Conservation (phyloP, 2,888 invertebrate genomes). For the Nomada ferruginata region DNA sequence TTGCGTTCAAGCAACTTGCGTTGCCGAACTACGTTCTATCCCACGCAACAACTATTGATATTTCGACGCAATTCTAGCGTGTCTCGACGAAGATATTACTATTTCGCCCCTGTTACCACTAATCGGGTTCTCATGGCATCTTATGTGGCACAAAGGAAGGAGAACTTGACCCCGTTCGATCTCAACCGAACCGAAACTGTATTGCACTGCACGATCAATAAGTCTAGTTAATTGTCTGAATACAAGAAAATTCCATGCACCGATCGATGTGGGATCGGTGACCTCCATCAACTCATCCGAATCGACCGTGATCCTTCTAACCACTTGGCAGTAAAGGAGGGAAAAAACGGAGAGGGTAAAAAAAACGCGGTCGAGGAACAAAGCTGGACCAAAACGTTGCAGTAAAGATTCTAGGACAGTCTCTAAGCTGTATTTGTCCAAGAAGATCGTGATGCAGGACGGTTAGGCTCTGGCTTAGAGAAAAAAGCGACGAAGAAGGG, state of each 20-base stretch:
- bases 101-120: conserved; percentile 42
- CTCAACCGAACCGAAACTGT: conserved; percentile 54
- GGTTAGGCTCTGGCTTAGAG: conserved; percentile 18
- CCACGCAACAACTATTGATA: conserved; percentile 15
- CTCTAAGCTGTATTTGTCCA: conserved; percentile 19
- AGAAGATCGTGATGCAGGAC: conserved; percentile 19
- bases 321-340: background rate
- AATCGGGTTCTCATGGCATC: conserved; percentile 55
- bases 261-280: background rate
- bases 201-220: conserved; percentile 53
- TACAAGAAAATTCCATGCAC: conserved; percentile 30
- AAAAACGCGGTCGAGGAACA: background rate
- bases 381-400: background rate
- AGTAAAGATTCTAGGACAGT: background rate
- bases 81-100: background rate
- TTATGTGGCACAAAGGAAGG: conserved; percentile 54
- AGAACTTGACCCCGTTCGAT: conserved; percentile 64
- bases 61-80: conserved; percentile 38
- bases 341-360: background rate
- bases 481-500: conserved; percentile 28
- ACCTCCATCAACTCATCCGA: conserved; percentile 1
- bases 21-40: background rate
- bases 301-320: background rate
- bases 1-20: background rate
- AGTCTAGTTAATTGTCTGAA: conserved; percentile 47